phyloP scores from a whole-genome alignment of 2,888 invertebrate species.

The Tanypteryx hageni region DNA sequence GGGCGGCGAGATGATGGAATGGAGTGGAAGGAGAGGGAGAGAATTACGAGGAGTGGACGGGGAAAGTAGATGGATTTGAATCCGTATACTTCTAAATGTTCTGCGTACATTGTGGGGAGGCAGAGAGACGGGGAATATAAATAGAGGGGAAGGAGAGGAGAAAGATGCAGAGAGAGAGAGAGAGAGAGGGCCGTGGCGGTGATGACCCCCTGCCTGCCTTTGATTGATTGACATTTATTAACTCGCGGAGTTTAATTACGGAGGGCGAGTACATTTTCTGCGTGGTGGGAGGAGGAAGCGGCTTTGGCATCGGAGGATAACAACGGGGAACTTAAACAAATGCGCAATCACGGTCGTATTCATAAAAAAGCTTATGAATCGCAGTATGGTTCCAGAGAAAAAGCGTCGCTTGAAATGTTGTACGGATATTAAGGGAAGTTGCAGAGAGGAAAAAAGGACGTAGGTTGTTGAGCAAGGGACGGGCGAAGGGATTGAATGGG shows the following conservation, averaged over 20 bases:
- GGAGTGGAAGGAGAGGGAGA: no score
- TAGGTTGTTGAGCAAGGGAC: no score
- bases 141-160: neutral
- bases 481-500: neutral
- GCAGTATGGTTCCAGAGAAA: neutral
- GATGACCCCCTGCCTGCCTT: neutral
- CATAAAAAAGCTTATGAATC: neutral
- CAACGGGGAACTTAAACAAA: constrained; percentile 23
- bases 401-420: neutral
- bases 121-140: neutral
- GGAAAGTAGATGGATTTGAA: neutral
- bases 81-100: neutral
- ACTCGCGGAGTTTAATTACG: constrained; percentile 24
- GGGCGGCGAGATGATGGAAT: no score
- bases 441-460: neutral
- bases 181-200: neutral
- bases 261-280: neutral
- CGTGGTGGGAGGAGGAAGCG: neutral
- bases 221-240: constrained; percentile 32
- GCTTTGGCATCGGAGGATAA: neutral
- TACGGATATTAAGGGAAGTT: neutral
- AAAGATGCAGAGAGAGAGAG: neutral
- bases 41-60: neutral
- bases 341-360: constrained; percentile 4
- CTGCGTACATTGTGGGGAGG: no score